Evolutionary conservation across 2,113 vertebrate genomes (phyloP).

Genomic region (Cyprinodon variegatus): DNA sequence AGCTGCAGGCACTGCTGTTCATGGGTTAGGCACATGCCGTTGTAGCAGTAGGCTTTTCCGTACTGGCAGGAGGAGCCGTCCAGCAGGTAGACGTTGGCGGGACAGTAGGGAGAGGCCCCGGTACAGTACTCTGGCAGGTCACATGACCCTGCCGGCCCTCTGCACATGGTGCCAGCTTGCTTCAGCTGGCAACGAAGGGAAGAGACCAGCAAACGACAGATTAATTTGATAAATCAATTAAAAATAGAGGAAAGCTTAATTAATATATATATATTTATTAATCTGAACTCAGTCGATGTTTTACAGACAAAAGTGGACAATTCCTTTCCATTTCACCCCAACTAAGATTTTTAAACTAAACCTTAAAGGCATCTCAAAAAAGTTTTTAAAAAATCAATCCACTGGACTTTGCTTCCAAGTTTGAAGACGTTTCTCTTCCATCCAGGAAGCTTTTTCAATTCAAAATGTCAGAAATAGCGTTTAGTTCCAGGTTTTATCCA

Average conservation of each 20-base stretch:
- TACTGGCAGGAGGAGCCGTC: slow-evolving; percentile 87
- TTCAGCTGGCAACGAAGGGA: slow-evolving; percentile 80
- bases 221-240: neutral
- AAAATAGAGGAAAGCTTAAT: neutral
- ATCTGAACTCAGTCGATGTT: too few relatives aligned
- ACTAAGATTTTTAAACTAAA: too few relatives aligned
- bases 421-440: too few relatives aligned
- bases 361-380: too few relatives aligned
- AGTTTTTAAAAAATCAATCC: too few relatives aligned
- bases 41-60: slow-evolving; percentile 86
- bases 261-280: too few relatives aligned
- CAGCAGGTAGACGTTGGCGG: slow-evolving; percentile 87
- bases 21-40: slow-evolving; percentile 92
- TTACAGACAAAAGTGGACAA: too few relatives aligned
- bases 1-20: slow-evolving; percentile 91
- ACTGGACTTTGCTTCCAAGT: too few relatives aligned
- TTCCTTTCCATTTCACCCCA: too few relatives aligned
- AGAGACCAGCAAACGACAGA: neutral
- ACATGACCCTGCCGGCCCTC: slow-evolving; percentile 84
- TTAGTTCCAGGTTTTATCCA: too few relatives aligned
- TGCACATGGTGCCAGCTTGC: slow-evolving; percentile 86
- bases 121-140: slow-evolving; percentile 96
- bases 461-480: too few relatives aligned
- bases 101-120: slow-evolving; percentile 87
- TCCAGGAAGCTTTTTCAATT: too few relatives aligned